phyloP scores from a whole-genome alignment of 2,888 invertebrate genomes.

The Dynastes hyllus region DNA sequence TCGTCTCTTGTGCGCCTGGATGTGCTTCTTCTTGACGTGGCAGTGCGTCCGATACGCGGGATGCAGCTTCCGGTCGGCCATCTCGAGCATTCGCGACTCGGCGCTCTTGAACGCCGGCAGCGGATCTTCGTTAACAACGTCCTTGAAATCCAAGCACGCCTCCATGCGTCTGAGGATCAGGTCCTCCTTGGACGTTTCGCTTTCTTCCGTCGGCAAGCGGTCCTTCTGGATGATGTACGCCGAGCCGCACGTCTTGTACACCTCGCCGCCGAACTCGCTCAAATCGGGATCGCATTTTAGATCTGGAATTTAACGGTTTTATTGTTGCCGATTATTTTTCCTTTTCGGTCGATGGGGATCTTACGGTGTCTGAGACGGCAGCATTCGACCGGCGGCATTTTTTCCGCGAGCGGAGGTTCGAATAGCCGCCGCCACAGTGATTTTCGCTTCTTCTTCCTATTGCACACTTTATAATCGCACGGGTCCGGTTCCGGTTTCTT shows the following conservation, averaged over 20 bases:
- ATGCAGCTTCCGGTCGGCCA: constrained; percentile 65
- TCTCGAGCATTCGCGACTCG: constrained; percentile 63
- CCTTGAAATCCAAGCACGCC: constrained; percentile 62
- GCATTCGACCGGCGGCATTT: constrained; percentile 50
- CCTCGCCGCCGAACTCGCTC: constrained; percentile 61
- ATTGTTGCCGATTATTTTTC: neutral
- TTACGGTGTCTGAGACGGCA: constrained; percentile 43
- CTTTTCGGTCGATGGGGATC: neutral
- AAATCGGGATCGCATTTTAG: constrained; percentile 60
- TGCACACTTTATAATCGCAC: constrained; percentile 50
- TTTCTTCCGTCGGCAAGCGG: constrained; percentile 50
- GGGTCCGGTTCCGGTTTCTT: constrained; percentile 38
- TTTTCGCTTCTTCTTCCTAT: constrained; percentile 51
- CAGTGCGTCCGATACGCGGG: constrained; percentile 64
- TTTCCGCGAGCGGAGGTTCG: neutral
- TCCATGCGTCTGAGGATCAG: constrained; percentile 62
- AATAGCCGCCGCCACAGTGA: constrained; percentile 53
- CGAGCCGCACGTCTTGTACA: constrained; percentile 64
- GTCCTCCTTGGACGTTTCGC: constrained; percentile 58
- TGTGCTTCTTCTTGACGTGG: constrained; percentile 44
- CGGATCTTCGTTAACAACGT: constrained; percentile 62
- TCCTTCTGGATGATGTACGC: constrained; percentile 66
- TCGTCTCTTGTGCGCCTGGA: constrained; percentile 34
- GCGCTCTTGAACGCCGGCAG: constrained; percentile 64
- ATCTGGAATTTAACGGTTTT: constrained; percentile 10